phyloP scores from a whole-genome alignment of 2,888 invertebrate species.

The Microplitis manilae region DNA sequence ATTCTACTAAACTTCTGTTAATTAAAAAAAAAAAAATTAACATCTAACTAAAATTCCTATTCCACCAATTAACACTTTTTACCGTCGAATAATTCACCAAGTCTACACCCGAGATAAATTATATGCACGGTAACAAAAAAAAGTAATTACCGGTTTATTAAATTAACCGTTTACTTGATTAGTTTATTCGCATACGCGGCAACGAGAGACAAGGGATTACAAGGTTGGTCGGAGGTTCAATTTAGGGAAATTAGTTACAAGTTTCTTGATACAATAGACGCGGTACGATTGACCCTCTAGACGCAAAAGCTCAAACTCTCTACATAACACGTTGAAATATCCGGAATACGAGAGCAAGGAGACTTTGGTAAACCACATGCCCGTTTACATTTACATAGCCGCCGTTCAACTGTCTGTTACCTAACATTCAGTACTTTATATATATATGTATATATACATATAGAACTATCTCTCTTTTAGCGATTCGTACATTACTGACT shows the following conservation, averaged over 20 bases:
- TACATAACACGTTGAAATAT: background rate
- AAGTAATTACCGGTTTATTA: background rate
- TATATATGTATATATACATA: background rate
- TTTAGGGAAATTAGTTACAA: conserved; percentile 26
- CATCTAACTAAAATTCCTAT: too few relatives aligned
- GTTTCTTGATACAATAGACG: conserved; percentile 19
- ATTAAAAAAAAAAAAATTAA: too few relatives aligned
- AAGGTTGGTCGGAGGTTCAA: conserved; percentile 4
- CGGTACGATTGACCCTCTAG: conserved; percentile 8
- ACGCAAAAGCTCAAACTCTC: conserved; percentile 13
- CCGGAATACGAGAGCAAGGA: conserved; percentile 22
- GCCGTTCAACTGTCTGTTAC: conserved; percentile 19
- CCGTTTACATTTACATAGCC: conserved; percentile 33
- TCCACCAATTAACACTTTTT: background rate
- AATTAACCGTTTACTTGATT: background rate
- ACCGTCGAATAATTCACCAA: background rate
- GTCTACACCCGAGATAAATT: background rate
- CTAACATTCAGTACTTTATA: background rate
- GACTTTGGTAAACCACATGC: conserved; percentile 17
- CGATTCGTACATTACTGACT: background rate
- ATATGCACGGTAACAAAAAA: background rate
- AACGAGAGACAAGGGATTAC: background rate
- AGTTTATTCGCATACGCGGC: background rate
- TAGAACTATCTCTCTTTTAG: background rate
- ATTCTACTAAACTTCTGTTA: too few relatives aligned